Conservation (phyloP, 1,140 invertebrate species). For the Mamestra configurata region DNA sequence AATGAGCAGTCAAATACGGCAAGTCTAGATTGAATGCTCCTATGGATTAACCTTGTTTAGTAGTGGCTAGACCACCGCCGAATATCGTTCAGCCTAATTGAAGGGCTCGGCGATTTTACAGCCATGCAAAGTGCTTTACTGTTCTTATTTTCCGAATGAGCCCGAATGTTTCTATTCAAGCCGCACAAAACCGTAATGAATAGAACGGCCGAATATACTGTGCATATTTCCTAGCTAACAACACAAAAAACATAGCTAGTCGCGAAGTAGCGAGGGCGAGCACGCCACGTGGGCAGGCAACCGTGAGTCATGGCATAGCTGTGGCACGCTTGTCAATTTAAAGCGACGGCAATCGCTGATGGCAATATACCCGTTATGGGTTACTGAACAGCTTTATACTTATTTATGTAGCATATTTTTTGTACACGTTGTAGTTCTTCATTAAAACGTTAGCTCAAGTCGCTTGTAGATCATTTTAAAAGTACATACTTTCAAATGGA, state of each 20-base stretch:
- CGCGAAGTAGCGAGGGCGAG: slow-evolving; percentile 42
- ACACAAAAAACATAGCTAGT: slow-evolving; percentile 34
- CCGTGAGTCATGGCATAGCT: slow-evolving; percentile 60
- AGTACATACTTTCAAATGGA: slow-evolving; percentile 11
- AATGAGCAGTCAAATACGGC: not conserved
- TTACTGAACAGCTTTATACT: slow-evolving; percentile 26
- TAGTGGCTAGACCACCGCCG: not conserved
- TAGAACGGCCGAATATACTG: not conserved
- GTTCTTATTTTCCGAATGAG: not conserved
- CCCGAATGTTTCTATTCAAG: not conserved
- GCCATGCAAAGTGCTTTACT: not conserved
- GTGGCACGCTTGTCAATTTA: slow-evolving; percentile 45
- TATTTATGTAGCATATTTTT: slow-evolving; percentile 31
- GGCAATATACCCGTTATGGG: slow-evolving; percentile 43
- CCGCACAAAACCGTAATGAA: not conserved
- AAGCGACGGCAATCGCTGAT: slow-evolving; percentile 27
- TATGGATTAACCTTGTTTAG: not conserved
- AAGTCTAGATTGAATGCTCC: not conserved
- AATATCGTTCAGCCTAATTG: not conserved
- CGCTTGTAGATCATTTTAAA: not conserved
- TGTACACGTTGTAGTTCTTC: not conserved
- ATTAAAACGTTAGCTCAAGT: slow-evolving; percentile 12
- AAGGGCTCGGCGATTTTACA: not conserved
- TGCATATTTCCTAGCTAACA: slow-evolving; percentile 42
- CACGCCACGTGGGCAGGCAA: slow-evolving; percentile 58